Conservation (phyloP, 2,888 invertebrate species). For the Scaptomyza parva region DNA sequence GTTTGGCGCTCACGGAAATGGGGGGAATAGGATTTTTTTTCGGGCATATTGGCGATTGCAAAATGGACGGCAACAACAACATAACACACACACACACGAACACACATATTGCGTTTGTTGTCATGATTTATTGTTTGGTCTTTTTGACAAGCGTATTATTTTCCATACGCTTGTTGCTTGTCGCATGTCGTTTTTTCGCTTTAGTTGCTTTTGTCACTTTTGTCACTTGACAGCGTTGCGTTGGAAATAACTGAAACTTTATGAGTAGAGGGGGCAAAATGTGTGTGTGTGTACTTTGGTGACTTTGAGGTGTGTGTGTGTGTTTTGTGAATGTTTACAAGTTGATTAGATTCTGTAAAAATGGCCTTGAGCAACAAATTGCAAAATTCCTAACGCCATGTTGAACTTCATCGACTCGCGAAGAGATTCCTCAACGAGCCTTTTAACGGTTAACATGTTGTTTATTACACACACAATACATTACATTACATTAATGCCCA, state of each 20-base stretch:
- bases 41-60: constrained; percentile 41
- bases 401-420: not conserved
- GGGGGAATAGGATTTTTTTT: constrained; percentile 16
- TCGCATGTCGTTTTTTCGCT: constrained; percentile 14
- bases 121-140: constrained; percentile 69
- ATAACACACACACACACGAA: constrained; percentile 3
- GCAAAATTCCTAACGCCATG: constrained; percentile 18
- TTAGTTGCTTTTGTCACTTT: constrained; percentile 22
- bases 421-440: not conserved
- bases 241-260: constrained; percentile 38
- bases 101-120: constrained; percentile 45
- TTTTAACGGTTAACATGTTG: too few species aligned
- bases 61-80: constrained; percentile 39
- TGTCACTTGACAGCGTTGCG: constrained; percentile 50
- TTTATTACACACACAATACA: too few species aligned
- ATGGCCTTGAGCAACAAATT: constrained; percentile 31
- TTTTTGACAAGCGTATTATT: constrained; percentile 73
- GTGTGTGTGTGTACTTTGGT: constrained; percentile 28
- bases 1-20: constrained; percentile 38
- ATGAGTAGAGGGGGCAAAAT: constrained; percentile 14
- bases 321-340: constrained; percentile 22
- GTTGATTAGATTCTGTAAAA: constrained; percentile 40
- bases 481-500: not conserved
- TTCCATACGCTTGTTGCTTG: constrained; percentile 48
- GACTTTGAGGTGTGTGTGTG: constrained; percentile 12